Evolutionary conservation across 1,140 invertebrate genomes (phyloP), one percentile per base, ranked within the genome.

Genomic region (Aphidius ervi): DNA sequence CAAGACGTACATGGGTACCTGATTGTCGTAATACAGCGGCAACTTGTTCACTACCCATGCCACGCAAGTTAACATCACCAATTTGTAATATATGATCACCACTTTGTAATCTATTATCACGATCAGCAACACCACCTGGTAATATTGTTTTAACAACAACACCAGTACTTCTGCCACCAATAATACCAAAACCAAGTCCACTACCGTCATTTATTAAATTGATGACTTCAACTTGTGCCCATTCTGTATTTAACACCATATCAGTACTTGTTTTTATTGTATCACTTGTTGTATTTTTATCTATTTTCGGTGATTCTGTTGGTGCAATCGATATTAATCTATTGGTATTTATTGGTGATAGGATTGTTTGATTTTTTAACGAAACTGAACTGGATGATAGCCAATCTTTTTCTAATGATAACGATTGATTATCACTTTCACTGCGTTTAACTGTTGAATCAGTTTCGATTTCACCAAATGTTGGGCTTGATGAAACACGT

Each of bases 81-180:
- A 98, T 98, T 82, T 98, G 95, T 48, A 99, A 82, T 68, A 99
- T 95, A 76, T 98, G 95, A 82, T 98, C 97, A 16, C 95, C 95
- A 72, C 93, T 95, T 69, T 92, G 91, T 41, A 99, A 82, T 49
- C 94, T 85, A 52, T 92, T 93, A 82, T 98, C 95, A 73, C 92
- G 86, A 81, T 98, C 94, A 31, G 96, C 95, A 5, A 97, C 93
- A 61, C 94, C 95, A 9, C 94, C 95, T 3, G 94, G 92, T 47
- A 98, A 81, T 64, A 99, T 97, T 9, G 95, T 98, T 76, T 98
- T 98, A 1, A 99, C 94, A 61, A 98, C 95, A 45, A 99, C 96
- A 20, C 96, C 96, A 62, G 95, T 97, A 65, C 92, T 96, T 64
- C 93, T 85, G 39, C 95, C 96, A 20, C 96, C 96, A 71, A 98